phyloP scores from a whole-genome alignment of 2,797 vertebrate genomes.

The Nannoperca australis region DNA sequence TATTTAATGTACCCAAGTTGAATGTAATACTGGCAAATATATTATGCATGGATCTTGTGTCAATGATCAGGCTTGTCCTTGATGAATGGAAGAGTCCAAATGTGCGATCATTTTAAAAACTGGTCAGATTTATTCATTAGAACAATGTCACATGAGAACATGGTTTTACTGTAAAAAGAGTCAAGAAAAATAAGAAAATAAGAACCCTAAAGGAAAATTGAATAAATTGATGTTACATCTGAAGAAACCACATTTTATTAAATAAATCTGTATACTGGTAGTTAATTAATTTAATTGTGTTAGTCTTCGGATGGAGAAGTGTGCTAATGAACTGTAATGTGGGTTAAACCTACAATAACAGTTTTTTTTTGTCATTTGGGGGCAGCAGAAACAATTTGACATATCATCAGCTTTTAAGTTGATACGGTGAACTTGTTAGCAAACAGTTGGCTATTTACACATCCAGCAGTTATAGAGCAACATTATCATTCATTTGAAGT shows the following conservation, averaged over 20 bases:
- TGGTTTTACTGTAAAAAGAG: too few species aligned
- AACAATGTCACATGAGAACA: background rate
- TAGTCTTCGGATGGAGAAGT: background rate
- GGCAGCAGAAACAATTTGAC: too few species aligned
- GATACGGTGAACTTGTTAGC: too few species aligned
- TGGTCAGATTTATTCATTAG: background rate
- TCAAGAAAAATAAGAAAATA: background rate
- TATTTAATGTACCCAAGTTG: too few species aligned
- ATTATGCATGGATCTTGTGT: background rate
- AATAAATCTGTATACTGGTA: background rate
- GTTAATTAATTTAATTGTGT: background rate
- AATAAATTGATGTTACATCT: background rate
- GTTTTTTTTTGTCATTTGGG: too few species aligned
- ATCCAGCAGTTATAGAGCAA: too few species aligned
- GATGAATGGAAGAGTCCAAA: background rate
- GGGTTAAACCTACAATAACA: too few species aligned
- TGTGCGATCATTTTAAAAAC: background rate
- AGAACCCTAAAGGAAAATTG: background rate
- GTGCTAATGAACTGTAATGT: too few species aligned
- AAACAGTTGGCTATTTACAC: too few species aligned
- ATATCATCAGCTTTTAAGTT: too few species aligned
- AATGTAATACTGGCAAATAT: background rate
- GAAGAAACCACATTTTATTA: background rate
- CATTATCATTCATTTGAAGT: too few species aligned
- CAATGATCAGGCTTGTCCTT: background rate